phyloP scores from a whole-genome alignment of 2,888 invertebrate species.

The Drosophila subsilvestris region DNA sequence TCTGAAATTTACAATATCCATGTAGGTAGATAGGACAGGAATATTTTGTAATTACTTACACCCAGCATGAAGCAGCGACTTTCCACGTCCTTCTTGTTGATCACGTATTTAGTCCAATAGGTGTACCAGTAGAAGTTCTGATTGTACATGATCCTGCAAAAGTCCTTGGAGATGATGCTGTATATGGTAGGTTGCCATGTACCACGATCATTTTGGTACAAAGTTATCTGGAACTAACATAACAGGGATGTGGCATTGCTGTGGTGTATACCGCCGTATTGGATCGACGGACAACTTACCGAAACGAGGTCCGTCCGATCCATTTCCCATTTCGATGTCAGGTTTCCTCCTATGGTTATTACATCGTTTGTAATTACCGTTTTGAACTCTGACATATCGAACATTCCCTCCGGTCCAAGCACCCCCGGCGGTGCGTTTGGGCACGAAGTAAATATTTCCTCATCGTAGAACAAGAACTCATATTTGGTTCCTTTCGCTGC shows the following conservation, averaged over 20 bases:
- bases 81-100: slow-evolving; percentile 18
- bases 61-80: slow-evolving; percentile 36
- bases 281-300: slow-evolving; percentile 11
- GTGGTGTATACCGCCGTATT: no score
- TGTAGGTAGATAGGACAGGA: no score
- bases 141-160: slow-evolving; percentile 18
- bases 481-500: slow-evolving; percentile 26
- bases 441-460: slow-evolving; percentile 17
- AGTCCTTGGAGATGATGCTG: rapidly evolving
- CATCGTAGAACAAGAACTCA: not conserved
- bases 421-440: not conserved
- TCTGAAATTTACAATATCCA: slow-evolving; percentile 8
- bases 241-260: not conserved
- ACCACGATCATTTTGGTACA: slow-evolving; percentile 16
- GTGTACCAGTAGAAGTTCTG: slow-evolving; percentile 25
- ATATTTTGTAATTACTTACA: slow-evolving; percentile 12
- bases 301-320: slow-evolving; percentile 16
- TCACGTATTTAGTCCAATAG: slow-evolving; percentile 22
- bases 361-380: not conserved
- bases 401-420: not conserved
- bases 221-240: not conserved
- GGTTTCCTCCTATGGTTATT: slow-evolving; percentile 4
- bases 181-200: slow-evolving; percentile 27
- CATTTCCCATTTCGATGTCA: slow-evolving; percentile 26
- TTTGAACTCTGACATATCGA: not conserved